A percentile compares a stretch with the other conserved stretches of the same genome.
These are phyloP conservation scores for Cryptoprocta ferox DNA, from an alignment of 2,797 vertebrate genomes.

Conservation along the genomic window DNA sequence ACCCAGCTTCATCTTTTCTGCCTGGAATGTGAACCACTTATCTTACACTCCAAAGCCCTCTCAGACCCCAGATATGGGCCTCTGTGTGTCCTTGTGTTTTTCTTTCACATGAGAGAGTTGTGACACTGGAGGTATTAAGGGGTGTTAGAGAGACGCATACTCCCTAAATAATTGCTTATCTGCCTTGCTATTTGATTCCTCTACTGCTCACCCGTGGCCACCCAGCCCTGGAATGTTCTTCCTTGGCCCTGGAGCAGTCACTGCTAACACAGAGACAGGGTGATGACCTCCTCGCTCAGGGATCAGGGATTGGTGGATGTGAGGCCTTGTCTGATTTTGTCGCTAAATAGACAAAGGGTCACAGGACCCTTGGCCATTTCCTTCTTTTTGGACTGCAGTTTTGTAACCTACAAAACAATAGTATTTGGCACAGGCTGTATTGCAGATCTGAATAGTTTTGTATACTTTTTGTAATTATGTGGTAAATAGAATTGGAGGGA, in stretches of 20 bases:
- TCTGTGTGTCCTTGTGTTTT: not conserved
- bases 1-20: not conserved
- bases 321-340: not conserved
- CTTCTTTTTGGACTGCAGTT: constrained; percentile 6
- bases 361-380: not conserved
- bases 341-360: not conserved
- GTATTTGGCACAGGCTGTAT: not conserved
- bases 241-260: not conserved
- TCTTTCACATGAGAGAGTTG: not conserved
- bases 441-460: not conserved
- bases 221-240: not conserved
- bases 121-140: not conserved
- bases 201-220: not conserved
- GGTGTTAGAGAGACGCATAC: not conserved
- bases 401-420: not conserved
- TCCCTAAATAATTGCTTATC: not conserved
- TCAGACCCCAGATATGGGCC: not conserved
- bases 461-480: not conserved
- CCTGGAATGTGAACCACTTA: not conserved
- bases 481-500: not conserved
- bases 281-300: not conserved
- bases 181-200: not conserved
- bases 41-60: not conserved
- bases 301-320: not conserved
- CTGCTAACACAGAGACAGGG: not conserved